Evolutionary conservation across 2,797 vertebrate genomes (phyloP), one percentile per base, ranked within the genome.

Genomic region (Pelobates cultripes): DNA sequence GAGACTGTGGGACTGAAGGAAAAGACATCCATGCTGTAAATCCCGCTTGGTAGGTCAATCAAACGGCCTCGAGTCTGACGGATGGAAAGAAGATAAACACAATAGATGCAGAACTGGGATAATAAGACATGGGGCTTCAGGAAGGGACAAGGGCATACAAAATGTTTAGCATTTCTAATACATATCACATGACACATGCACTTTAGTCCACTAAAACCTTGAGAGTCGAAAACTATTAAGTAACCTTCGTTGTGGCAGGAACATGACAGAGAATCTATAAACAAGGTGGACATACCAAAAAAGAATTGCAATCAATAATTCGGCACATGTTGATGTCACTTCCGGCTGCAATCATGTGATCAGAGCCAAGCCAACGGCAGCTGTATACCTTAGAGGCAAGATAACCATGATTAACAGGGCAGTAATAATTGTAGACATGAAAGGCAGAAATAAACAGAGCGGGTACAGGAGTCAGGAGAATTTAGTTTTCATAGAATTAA

Each of bases 261-360:
- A 28, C 28, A 28, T 28, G 28, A 28, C 28, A 28, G 28, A 28
- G 28, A 28, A 28, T 28, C 28, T 28, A 28, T 28, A 28, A 28
- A 28, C 28, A 28, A 28, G 28, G 28, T 83, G 81, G 43, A 72
- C 86, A 51, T 51, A 92, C 90, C 88, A 43, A 79, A 28, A 89
- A 69, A 14, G 85, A 88, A 53, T 82, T 78, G 3, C 85, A 84
- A 75, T 89, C 85, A 28, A 91, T 86, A 69, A 90, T 79, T 40
- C 82, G 85, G 71, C 90, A 85, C 78, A 87, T 75, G 81, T 92
- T 89, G 17, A 76, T 51, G 44, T 88, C 85, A 70, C 90, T 86
- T 9, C 91, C 89, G 0, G 85, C 90, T 3, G 88, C 88, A 44
- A 90, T 40, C 2, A 91, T 88, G 61, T 86, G 85, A 82, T 88